phyloP scores from a whole-genome alignment of 1,140 invertebrate species.

The Patella vulgata region DNA sequence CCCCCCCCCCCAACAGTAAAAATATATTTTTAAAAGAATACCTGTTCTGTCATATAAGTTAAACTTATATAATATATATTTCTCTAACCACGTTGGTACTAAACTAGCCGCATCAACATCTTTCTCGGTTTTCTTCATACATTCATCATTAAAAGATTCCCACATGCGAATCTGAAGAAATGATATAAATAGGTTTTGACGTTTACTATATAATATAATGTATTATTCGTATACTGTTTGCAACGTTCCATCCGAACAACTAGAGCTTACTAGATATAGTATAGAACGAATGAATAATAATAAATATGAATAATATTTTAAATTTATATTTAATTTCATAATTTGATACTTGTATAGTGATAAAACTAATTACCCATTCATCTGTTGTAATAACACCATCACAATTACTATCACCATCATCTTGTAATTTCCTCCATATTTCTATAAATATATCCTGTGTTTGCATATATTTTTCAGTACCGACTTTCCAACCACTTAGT shows the following conservation, averaged over 20 bases:
- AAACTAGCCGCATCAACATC: slow-evolving; percentile 25
- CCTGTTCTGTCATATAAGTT: slow-evolving; percentile 64
- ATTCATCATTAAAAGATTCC: slow-evolving; percentile 45
- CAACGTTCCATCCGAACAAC: no score
- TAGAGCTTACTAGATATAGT: no score
- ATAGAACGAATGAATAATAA: no score
- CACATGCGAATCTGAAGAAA: slow-evolving; percentile 55
- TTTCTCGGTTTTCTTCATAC: slow-evolving; percentile 17
- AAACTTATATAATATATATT: slow-evolving; percentile 65
- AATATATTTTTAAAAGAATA: no score
- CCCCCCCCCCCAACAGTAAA: no score
- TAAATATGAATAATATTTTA: no score
- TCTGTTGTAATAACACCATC: slow-evolving; percentile 62
- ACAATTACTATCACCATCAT: slow-evolving; percentile 58
- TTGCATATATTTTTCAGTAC: slow-evolving; percentile 49
- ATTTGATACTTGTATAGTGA: no score
- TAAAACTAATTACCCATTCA: slow-evolving; percentile 65
- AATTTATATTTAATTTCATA: no score
- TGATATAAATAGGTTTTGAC: no score
- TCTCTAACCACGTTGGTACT: slow-evolving; percentile 62
- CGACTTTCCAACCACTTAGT: slow-evolving; percentile 63
- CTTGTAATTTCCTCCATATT: slow-evolving; percentile 61
- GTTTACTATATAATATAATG: no score
- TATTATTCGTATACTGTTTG: no score
- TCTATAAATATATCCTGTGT: slow-evolving; percentile 60